A percentile compares a stretch with the other conserved stretches of the same genome.
phyloP scores from a whole-genome alignment of 2,113 vertebrate species.

The Alaudala cheleensis region DNA sequence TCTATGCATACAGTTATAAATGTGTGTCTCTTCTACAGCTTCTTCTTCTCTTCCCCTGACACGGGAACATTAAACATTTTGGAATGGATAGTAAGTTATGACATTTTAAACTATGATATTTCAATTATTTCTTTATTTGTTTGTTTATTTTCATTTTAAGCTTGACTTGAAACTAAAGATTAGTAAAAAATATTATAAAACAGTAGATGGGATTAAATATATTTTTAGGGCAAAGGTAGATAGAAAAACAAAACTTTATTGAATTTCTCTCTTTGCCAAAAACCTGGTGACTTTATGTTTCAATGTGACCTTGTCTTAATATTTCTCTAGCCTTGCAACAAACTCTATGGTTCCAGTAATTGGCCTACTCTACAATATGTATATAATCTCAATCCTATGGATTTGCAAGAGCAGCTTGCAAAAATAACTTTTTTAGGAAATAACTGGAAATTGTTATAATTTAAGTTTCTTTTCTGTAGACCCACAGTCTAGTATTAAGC shows the following conservation, averaged over 20 bases:
- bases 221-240: background rate
- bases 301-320: background rate
- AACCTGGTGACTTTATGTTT: background rate
- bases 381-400: background rate
- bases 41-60: background rate
- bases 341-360: background rate
- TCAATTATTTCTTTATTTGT: background rate
- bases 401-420: background rate
- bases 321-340: background rate
- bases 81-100: background rate
- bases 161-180: background rate
- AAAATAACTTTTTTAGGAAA: background rate
- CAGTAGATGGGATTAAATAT: background rate
- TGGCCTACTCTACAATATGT: background rate
- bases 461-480: background rate
- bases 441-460: background rate
- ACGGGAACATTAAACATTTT: background rate
- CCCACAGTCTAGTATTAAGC: background rate
- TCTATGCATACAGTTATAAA: background rate
- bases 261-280: background rate
- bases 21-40: background rate
- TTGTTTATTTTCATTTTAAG: background rate
- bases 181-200: accelerated
- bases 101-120: background rate
- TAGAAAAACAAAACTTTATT: background rate